Percentiles rank a stretch among this genome's conserved stretches.
These are phyloP conservation scores for Boulengeromyrus knoepffleri DNA, from an alignment of 2,113 vertebrate genomes.

Conservation along the genomic window DNA sequence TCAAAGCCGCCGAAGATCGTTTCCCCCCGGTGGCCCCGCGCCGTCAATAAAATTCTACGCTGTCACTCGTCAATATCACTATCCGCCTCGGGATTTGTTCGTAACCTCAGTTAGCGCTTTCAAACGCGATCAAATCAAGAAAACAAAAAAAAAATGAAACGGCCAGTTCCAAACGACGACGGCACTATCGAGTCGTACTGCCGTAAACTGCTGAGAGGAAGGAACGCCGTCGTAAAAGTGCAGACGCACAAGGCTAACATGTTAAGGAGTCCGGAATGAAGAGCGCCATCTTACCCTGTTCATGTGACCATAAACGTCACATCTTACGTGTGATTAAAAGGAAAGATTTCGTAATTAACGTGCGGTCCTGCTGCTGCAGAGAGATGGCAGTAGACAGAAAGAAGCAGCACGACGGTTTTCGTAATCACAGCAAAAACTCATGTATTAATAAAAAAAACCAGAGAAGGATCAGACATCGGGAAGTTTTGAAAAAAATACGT, in stretches of 20 bases:
- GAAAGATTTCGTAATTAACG: background rate
- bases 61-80: background rate
- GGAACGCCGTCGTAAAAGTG: conserved; percentile 58
- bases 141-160: background rate
- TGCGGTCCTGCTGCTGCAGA: background rate
- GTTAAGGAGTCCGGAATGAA: conserved; percentile 41
- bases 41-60: background rate
- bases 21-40: conserved; percentile 45
- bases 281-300: conserved; percentile 9
- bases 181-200: conserved; percentile 42
- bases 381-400: background rate
- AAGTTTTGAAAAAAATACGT: background rate
- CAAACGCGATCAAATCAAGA: background rate
- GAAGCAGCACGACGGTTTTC: background rate
- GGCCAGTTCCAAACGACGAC: conserved; percentile 37
- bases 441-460: background rate
- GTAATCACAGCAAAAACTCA: background rate
- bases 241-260: conserved; percentile 35
- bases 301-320: background rate
- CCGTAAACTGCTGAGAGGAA: conserved; percentile 52
- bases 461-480: background rate
- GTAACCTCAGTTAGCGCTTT: background rate
- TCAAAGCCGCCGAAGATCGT: conserved; percentile 40
- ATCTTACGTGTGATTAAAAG: background rate
- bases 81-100: background rate